Evolutionary conservation across 2,113 vertebrate genomes (phyloP).

Genomic region (Scatophagus argus): DNA sequence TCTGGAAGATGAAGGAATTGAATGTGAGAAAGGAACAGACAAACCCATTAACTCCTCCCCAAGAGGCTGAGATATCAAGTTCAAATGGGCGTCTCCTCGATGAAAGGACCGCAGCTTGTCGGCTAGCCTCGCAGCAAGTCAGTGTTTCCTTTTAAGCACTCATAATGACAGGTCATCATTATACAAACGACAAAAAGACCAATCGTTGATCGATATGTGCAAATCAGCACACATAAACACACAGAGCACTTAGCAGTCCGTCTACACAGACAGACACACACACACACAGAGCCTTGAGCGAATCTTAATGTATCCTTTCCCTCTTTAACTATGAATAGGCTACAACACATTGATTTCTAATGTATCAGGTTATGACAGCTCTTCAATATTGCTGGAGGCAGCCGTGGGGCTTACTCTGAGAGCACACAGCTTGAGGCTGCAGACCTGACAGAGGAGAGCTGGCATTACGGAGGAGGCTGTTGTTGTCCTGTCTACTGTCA

Average conservation of each 20-base stretch:
- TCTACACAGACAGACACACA: background rate
- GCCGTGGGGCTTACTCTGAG: conserved; percentile 30
- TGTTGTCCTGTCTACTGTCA: conserved; percentile 77
- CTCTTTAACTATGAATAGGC: conserved; percentile 68
- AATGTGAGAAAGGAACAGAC: conserved; percentile 19
- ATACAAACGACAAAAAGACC: conserved; percentile 50
- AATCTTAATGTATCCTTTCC: conserved; percentile 60
- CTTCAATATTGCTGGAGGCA: conserved; percentile 72
- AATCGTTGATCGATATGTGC: conserved; percentile 54
- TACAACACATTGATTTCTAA: conserved; percentile 77
- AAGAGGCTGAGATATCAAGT: conserved; percentile 18
- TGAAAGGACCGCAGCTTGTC: conserved; percentile 31
- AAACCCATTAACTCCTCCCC: conserved; percentile 52
- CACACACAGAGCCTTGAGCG: conserved; percentile 42
- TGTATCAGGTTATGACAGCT: conserved; percentile 79
- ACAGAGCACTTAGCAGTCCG: background rate
- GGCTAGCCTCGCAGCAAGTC: conserved; percentile 28
- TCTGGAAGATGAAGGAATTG: background rate
- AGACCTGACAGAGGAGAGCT: conserved; percentile 68
- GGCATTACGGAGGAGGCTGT: conserved; percentile 66
- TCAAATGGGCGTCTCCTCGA: conserved; percentile 5
- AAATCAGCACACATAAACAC: conserved; percentile 21
- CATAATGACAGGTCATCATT: conserved; percentile 50
- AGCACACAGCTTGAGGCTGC: conserved; percentile 52
- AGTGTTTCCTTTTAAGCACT: conserved; percentile 45